Percentiles rank a stretch among this genome's conserved stretches.
phyloP scores from a whole-genome alignment of 53 echinoderm and acorn worm genomes.

The Apostichopus leukothele region DNA sequence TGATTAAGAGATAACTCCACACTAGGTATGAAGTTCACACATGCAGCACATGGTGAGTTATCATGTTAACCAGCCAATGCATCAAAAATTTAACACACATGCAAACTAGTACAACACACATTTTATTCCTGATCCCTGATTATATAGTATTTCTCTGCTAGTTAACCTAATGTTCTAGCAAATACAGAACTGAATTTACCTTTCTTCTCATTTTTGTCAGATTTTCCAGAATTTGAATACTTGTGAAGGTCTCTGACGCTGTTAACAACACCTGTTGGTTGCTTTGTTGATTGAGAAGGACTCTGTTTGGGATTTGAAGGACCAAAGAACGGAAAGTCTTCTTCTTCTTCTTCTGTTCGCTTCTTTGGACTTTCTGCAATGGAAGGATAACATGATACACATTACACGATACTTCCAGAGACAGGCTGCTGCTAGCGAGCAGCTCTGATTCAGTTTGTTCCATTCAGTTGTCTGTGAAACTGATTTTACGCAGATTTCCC shows the following conservation, averaged over 20 bases:
- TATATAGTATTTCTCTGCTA: too few species aligned
- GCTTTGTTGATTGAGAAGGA: slow-evolving; percentile 1
- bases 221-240: slow-evolving; percentile 59
- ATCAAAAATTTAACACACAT: too few species aligned
- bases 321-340: slow-evolving; percentile 79
- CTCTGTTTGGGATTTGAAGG: slow-evolving; percentile 27
- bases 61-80: too few species aligned
- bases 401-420: background rate
- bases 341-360: slow-evolving; percentile 49
- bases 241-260: slow-evolving; percentile 83
- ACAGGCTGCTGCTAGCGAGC: background rate
- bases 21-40: too few species aligned
- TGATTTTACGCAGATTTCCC: background rate
- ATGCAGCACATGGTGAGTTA: too few species aligned
- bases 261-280: slow-evolving; percentile 61
- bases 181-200: background rate
- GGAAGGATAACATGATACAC: background rate
- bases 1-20: too few species aligned
- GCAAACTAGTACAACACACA: too few species aligned
- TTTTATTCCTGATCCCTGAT: too few species aligned
- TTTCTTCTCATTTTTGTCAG: slow-evolving; percentile 13
- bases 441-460: too few species aligned
- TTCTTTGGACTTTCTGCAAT: slow-evolving; percentile 21
- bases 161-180: background rate
- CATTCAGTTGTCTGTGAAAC: too few species aligned